These are phyloP conservation scores for Phytoseiulus persimilis DNA, from an alignment of 2,888 invertebrate species.

Conservation along the genomic window DNA sequence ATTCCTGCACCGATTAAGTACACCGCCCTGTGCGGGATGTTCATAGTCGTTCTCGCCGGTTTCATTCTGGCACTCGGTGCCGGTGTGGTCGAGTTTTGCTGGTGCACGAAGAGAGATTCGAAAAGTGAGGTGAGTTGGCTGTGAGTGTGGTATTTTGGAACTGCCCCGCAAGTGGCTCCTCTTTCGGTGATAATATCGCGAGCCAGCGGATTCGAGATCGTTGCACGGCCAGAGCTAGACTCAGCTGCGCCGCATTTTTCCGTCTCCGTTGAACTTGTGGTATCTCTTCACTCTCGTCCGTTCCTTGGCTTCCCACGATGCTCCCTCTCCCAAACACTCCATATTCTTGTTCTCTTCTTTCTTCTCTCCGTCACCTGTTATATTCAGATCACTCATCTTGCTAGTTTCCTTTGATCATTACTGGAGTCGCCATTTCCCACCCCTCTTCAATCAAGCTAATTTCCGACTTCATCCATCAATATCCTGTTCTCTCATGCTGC, in stretches of 20 bases:
- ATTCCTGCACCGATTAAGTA: constrained; percentile 35
- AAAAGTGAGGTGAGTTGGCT: constrained; percentile 22
- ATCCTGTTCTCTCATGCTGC: not conserved
- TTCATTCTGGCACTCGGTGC: constrained; percentile 25
- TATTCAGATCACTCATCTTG: not conserved
- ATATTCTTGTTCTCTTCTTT: not conserved
- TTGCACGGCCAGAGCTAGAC: no score
- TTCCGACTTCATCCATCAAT: not conserved
- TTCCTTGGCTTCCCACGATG: no score
- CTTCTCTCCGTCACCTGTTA: not conserved
- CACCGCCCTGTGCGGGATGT: constrained; percentile 38
- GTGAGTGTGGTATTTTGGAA: no score
- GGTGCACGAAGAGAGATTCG: constrained; percentile 15
- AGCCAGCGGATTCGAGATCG: no score
- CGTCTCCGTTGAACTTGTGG: no score
- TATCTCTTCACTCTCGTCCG: no score
- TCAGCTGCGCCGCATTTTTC: no score
- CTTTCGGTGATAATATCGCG: no score
- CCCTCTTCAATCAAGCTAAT: not conserved
- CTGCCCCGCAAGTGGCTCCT: no score
- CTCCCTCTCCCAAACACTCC: not conserved
- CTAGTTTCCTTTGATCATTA: not conserved
- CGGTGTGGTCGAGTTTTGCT: constrained; percentile 33
- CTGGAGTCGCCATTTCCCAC: not conserved
- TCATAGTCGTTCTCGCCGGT: constrained; percentile 36